A percentile compares a stretch with the other conserved stretches of the same genome.
Conservation (phyloP, 1,140 invertebrate species). For the Leptinotarsa undecemlineata region DNA sequence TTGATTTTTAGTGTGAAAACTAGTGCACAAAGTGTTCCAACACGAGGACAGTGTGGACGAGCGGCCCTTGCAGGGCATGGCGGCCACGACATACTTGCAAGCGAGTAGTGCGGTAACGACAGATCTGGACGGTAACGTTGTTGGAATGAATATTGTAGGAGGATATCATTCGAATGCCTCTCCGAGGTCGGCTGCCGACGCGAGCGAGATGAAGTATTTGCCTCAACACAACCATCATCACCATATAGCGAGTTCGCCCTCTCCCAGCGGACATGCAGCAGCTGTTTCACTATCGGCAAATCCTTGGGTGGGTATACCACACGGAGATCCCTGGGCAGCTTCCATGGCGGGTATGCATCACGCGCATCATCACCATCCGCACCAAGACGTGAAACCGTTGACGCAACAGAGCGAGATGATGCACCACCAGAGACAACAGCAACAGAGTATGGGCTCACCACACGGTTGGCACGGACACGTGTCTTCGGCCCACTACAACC, state of each 20-base stretch:
- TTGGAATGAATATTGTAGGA: constrained; percentile 71
- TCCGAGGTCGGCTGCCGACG: constrained; percentile 76
- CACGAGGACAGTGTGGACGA: constrained; percentile 64
- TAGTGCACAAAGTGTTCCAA: constrained; percentile 60
- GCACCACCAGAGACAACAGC: constrained; percentile 64
- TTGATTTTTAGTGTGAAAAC: constrained; percentile 19
- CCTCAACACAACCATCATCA: constrained; percentile 78
- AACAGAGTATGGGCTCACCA: constrained; percentile 69
- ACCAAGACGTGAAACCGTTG: constrained; percentile 72
- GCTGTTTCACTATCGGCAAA: constrained; percentile 65
- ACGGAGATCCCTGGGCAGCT: constrained; percentile 80
- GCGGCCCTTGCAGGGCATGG: constrained; percentile 72
- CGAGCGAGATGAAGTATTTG: constrained; percentile 93
- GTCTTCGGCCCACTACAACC: constrained; percentile 77
- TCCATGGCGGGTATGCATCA: constrained; percentile 66
- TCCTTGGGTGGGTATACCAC: constrained; percentile 83
- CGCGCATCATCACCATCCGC: constrained; percentile 64
- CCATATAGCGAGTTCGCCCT: constrained; percentile 68
- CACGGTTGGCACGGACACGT: constrained; percentile 86
- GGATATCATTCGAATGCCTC: constrained; percentile 74
- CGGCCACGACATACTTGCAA: constrained; percentile 84
- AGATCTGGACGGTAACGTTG: constrained; percentile 77
- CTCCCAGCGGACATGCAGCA: constrained; percentile 68
- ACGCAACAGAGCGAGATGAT: constrained; percentile 58
- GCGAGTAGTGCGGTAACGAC: constrained; percentile 70